Evolutionary conservation across 2,797 vertebrate species (phyloP).

Genomic region (Oreochromis grahami): DNA sequence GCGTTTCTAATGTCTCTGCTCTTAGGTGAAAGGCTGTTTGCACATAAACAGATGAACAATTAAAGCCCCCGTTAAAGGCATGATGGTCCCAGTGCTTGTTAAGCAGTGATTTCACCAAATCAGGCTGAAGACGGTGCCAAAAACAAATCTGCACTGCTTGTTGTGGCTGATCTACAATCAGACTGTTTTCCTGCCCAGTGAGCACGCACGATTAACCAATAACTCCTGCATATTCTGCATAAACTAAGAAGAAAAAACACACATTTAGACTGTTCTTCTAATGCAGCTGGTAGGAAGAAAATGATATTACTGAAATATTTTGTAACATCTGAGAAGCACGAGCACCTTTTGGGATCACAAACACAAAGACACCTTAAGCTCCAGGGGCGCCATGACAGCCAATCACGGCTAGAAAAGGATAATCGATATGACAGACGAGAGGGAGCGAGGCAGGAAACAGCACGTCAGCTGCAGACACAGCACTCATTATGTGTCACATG

Average conservation of each 20-base stretch:
- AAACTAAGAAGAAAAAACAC: not conserved
- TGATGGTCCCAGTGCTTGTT: not conserved
- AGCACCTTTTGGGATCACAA: not conserved
- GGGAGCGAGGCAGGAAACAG: not conserved
- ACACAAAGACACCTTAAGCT: conserved; percentile 3
- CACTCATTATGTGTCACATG: too few species aligned
- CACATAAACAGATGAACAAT: not conserved
- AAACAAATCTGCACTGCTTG: not conserved
- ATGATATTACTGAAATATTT: not conserved
- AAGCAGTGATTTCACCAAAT: not conserved
- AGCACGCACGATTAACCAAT: not conserved
- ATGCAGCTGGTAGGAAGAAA: not conserved
- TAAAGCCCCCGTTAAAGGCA: not conserved
- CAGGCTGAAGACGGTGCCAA: not conserved
- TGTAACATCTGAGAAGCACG: too few species aligned
- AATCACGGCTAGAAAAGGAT: not conserved
- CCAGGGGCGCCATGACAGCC: conserved; percentile 14
- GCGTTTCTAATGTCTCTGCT: not conserved
- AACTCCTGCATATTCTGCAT: not conserved
- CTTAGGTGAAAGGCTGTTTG: not conserved
- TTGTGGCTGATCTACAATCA: not conserved
- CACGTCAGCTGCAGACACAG: not conserved
- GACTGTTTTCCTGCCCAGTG: not conserved
- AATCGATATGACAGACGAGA: conserved; percentile 11
- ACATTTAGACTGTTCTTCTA: not conserved